These are phyloP conservation scores for Percopsis omiscomaycus DNA, from an alignment of 2,797 vertebrate genomes.

Conservation along the genomic window DNA sequence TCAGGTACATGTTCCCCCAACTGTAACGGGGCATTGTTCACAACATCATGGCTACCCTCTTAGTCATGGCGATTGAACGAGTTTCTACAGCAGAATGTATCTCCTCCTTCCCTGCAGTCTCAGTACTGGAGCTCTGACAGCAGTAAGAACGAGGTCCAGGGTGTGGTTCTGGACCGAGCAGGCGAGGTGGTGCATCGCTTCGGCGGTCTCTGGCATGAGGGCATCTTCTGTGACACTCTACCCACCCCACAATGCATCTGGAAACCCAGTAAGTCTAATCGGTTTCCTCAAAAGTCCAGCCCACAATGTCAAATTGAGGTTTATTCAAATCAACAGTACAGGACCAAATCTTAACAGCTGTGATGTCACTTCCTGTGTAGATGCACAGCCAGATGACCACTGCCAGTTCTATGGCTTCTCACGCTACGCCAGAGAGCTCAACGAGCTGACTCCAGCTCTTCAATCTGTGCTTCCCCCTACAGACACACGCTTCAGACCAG, in stretches of 20 bases:
- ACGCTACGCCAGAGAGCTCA: conserved; percentile 85
- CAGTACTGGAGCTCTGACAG: conserved; percentile 84
- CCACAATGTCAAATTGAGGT: too few species aligned
- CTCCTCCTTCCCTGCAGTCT: conserved; percentile 68
- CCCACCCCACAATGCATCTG: conserved; percentile 84
- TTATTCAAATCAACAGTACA: too few species aligned
- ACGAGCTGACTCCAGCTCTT: conserved; percentile 85
- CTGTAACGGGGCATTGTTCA: too few species aligned
- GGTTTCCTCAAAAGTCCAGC: background rate
- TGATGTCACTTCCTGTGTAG: conserved; percentile 63
- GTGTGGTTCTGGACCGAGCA: conserved; percentile 80
- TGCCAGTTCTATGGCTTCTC: conserved; percentile 87
- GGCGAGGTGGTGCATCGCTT: conserved; percentile 88
- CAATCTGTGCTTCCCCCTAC: conserved; percentile 81
- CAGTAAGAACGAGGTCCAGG: conserved; percentile 87
- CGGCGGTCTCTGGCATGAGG: conserved; percentile 90
- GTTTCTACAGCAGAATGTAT: background rate
- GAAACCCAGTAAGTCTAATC: conserved; percentile 85
- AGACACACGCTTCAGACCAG: conserved; percentile 86
- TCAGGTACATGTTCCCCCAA: too few species aligned
- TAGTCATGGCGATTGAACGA: too few species aligned
- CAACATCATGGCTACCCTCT: too few species aligned
- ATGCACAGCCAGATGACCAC: conserved; percentile 83
- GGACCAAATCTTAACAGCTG: background rate
- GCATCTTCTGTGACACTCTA: conserved; percentile 85